Evolutionary conservation across 2,888 invertebrate genomes (phyloP).

Genomic region (Eristalis pertinax): DNA sequence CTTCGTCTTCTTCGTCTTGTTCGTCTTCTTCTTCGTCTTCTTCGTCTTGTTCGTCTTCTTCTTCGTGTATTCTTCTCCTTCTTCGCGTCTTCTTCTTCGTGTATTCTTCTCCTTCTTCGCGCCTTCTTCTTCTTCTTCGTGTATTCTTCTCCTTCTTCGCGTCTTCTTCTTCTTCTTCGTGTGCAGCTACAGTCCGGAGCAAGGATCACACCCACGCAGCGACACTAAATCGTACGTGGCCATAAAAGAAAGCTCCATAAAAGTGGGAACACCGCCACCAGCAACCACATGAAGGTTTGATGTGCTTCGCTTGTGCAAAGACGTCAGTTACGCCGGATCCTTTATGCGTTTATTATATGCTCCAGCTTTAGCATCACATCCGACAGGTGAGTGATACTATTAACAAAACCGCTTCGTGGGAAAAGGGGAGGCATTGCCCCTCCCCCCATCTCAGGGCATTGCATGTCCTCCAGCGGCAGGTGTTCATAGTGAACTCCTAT

Average conservation of each 20-base stretch:
- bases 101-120: no score
- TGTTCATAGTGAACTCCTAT: conserved; percentile 17
- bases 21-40: no score
- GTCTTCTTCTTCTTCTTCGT: no score
- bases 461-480: conserved; percentile 7
- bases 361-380: neutral
- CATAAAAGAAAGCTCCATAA: neutral
- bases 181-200: no score
- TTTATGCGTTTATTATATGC: neutral
- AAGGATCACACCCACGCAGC: no score
- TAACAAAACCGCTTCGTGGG: conserved; percentile 7
- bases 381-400: conserved; percentile 13
- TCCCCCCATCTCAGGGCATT: neutral
- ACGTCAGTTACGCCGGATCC: neutral
- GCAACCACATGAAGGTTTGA: neutral
- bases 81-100: no score
- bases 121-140: no score
- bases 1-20: no score
- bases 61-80: no score
- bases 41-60: no score
- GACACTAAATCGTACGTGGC: no score
- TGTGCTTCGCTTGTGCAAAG: conserved; percentile 3
- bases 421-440: neutral
- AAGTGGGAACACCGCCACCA: conserved; percentile 21
- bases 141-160: no score